These are phyloP conservation scores for Xyrichtys novacula DNA, from an alignment of 2,797 vertebrate species.

Conservation along the genomic window DNA sequence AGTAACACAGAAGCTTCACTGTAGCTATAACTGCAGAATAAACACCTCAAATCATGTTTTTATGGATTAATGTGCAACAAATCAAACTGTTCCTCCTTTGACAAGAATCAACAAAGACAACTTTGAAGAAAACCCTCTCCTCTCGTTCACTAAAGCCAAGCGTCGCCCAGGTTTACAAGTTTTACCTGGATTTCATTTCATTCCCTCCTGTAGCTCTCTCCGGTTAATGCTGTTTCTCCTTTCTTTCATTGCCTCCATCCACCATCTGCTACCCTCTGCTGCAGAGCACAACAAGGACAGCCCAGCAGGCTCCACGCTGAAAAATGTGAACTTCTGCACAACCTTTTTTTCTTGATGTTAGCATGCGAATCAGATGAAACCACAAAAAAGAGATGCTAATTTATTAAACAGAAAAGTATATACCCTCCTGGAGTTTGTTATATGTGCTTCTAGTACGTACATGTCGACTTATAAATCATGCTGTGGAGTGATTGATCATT, in stretches of 20 bases:
- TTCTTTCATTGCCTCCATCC: slow-evolving; percentile 7
- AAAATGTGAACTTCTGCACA: background rate
- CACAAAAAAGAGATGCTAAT: slow-evolving; percentile 5
- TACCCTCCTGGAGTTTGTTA: background rate
- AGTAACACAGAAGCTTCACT: too few relatives aligned
- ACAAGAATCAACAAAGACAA: background rate
- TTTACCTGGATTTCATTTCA: background rate
- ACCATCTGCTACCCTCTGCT: slow-evolving; percentile 24
- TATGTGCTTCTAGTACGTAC: background rate
- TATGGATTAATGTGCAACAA: background rate
- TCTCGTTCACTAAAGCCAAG: background rate
- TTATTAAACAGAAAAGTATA: background rate
- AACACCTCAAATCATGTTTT: background rate
- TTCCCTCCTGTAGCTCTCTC: background rate
- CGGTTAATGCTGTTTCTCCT: background rate
- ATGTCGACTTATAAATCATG: background rate
- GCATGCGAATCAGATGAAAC: background rate
- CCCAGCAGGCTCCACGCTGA: slow-evolving; percentile 9
- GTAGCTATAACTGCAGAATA: too few relatives aligned
- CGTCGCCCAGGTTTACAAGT: background rate
- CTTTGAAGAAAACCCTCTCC: background rate
- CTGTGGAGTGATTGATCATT: background rate
- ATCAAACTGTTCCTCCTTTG: background rate
- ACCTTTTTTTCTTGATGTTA: background rate
- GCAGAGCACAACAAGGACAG: slow-evolving; percentile 10